A percentile compares a stretch with the other conserved stretches of the same genome.
Conservation (phyloP, 2,888 invertebrate species). For the Microdon myrmicae region DNA sequence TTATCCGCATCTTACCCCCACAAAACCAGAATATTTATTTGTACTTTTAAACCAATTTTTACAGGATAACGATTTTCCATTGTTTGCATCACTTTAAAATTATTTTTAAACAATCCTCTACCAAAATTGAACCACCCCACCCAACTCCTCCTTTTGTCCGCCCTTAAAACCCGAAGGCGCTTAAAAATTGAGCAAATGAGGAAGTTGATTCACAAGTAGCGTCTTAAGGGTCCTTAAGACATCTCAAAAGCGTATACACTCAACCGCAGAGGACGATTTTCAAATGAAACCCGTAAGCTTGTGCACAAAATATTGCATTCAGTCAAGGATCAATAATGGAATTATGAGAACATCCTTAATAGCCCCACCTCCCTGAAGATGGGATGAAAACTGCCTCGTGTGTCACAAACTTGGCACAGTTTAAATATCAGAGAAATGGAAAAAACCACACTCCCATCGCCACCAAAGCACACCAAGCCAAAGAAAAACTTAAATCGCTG, state of each 20-base stretch:
- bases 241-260: neutral
- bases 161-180: too few relatives aligned
- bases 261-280: neutral
- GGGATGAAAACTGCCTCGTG: slow-evolving; percentile 18
- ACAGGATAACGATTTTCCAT: too few relatives aligned
- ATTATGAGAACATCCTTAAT: slow-evolving; percentile 41
- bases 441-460: slow-evolving; percentile 9
- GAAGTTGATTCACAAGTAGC: neutral
- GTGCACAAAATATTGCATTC: slow-evolving; percentile 36
- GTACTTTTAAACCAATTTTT: too few relatives aligned
- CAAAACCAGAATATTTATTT: too few relatives aligned
- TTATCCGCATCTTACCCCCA: too few relatives aligned
- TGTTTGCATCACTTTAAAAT: too few relatives aligned
- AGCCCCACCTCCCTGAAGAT: too few relatives aligned
- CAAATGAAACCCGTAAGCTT: slow-evolving; percentile 24
- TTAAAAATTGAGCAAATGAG: too few relatives aligned
- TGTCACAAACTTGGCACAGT: slow-evolving; percentile 33
- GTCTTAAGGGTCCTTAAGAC: slow-evolving; percentile 6
- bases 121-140: too few relatives aligned
- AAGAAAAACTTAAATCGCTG: neutral
- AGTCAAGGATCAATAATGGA: slow-evolving; percentile 43
- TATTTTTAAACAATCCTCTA: too few relatives aligned
- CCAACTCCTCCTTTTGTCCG: too few relatives aligned
- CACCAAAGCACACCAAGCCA: slow-evolving; percentile 4
- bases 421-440: slow-evolving; percentile 28